A percentile compares a stretch with the other conserved stretches of the same genome.
These are phyloP conservation scores for Metaphire vulgaris DNA, from an alignment of 1,140 invertebrate genomes.

Conservation along the genomic window DNA sequence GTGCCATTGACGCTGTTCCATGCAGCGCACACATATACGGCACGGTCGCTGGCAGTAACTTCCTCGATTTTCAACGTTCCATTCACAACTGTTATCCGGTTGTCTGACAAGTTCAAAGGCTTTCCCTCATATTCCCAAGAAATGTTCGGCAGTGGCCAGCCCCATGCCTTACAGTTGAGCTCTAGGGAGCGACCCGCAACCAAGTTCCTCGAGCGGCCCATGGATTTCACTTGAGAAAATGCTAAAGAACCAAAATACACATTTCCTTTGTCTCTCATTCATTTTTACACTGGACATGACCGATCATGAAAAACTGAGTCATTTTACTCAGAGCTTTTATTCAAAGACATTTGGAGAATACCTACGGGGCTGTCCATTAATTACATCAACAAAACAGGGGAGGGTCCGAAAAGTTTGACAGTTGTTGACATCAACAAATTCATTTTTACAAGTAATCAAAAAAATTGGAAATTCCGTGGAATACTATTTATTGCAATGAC, in stretches of 20 bases:
- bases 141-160: conserved; percentile 17
- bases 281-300: not conserved
- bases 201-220: conserved; percentile 12
- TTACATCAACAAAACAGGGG: not conserved
- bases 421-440: too few species aligned
- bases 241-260: not conserved
- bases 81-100: conserved; percentile 2
- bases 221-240: conserved; percentile 4
- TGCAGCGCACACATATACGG: conserved; percentile 15
- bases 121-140: conserved; percentile 10
- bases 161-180: conserved; percentile 14
- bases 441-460: too few species aligned
- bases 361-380: not conserved
- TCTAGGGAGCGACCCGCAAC: conserved; percentile 2
- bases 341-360: not conserved
- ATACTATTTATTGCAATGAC: too few species aligned
- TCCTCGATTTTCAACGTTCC: conserved; percentile 7
- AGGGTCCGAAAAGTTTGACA: not conserved
- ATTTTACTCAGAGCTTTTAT: not conserved
- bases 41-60: not conserved
- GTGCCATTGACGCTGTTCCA: conserved; percentile 2
- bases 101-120: not conserved
- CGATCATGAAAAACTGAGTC: not conserved
- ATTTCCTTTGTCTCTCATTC: too few species aligned
- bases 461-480: too few species aligned